phyloP scores from a whole-genome alignment of 2,797 vertebrate species.

The Rhyacichthys aspro region DNA sequence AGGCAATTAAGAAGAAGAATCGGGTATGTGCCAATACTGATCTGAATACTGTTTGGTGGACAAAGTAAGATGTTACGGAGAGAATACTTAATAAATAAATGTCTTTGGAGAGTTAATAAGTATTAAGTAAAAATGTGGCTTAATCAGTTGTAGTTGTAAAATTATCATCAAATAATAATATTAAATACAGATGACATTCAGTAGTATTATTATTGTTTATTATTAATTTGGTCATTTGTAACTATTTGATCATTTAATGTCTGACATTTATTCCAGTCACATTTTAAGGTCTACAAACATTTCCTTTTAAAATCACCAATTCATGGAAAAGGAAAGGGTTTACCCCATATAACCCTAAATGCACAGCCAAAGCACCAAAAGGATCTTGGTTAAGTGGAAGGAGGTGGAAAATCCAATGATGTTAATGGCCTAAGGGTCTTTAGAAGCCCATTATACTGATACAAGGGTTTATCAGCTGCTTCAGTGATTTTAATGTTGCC shows the following conservation, averaged over 20 bases:
- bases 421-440: constrained; percentile 40
- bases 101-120: neutral
- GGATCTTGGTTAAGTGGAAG: constrained; percentile 37
- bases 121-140: too few relatives aligned
- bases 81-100: constrained; percentile 19
- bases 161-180: too few relatives aligned
- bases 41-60: constrained; percentile 22
- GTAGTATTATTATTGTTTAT: too few relatives aligned
- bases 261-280: too few relatives aligned
- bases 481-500: constrained; percentile 48
- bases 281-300: too few relatives aligned
- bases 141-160: too few relatives aligned
- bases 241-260: too few relatives aligned
- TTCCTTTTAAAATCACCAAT: constrained; percentile 19
- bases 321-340: constrained; percentile 50
- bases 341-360: constrained; percentile 25
- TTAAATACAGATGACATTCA: too few relatives aligned
- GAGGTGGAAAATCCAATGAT: constrained; percentile 51
- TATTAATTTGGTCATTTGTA: too few relatives aligned
- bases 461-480: constrained; percentile 63
- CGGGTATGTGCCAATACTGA: constrained; percentile 35
- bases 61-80: constrained; percentile 12
- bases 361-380: constrained; percentile 33
- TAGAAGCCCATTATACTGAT: constrained; percentile 45
- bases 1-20: constrained; percentile 37